Percentiles rank a stretch among this genome's conserved stretches.
Conservation (phyloP, 1,140 invertebrate species). For the Acyrthosiphon pisum region DNA sequence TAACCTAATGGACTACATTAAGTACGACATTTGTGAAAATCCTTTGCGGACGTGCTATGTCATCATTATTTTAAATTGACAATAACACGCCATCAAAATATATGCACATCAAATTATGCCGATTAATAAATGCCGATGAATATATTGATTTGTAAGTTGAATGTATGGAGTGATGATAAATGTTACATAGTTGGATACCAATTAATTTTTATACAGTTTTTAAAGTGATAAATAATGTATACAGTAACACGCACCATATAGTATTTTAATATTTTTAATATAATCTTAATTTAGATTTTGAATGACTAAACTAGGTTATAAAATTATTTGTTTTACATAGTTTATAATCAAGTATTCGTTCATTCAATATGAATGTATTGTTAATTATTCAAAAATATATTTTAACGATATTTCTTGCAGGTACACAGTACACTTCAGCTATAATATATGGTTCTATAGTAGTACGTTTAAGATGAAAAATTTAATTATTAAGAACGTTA, state of each 20-base stretch:
- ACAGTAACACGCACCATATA: not conserved
- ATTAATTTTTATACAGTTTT: not conserved
- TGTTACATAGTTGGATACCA: not conserved
- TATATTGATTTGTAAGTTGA: not conserved
- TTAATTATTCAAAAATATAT: no score
- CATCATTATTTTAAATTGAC: not conserved
- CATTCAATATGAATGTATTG: no score
- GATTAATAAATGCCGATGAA: not conserved
- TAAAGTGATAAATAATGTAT: not conserved
- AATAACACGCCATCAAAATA: slow-evolving; percentile 5
- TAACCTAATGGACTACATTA: slow-evolving; percentile 40
- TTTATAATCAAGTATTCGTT: no score
- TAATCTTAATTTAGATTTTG: not conserved
- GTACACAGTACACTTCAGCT: not conserved
- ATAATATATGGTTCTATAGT: not conserved
- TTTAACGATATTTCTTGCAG: no score
- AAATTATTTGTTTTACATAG: no score
- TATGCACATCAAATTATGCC: not conserved
- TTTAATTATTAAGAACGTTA: not conserved
- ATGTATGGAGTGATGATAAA: not conserved
- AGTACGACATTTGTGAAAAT: not conserved
- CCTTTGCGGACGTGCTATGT: not conserved
- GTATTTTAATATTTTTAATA: not conserved
- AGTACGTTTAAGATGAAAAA: not conserved
- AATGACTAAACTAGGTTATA: not conserved